phyloP scores from a whole-genome alignment of 2,113 vertebrate species.

The Acrocephalus arundinaceus region DNA sequence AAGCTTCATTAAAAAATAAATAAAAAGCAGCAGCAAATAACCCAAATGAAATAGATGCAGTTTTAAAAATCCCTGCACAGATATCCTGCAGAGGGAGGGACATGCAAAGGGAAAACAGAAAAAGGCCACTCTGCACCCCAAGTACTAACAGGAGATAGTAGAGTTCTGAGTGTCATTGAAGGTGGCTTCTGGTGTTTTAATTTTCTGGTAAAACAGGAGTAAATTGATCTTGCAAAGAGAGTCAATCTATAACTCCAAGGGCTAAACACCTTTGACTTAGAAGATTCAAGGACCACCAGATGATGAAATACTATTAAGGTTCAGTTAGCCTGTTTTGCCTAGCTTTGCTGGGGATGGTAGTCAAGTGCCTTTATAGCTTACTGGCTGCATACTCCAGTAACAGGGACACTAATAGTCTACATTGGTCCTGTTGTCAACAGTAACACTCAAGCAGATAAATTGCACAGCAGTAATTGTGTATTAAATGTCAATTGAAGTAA shows the following conservation, averaged over 20 bases:
- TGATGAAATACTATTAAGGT: neutral
- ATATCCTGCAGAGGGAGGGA: neutral
- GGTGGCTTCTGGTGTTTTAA: neutral
- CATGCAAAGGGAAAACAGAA: neutral
- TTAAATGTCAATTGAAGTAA: conserved; percentile 11
- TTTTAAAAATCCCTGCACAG: neutral
- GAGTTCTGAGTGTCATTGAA: neutral
- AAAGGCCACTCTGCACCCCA: neutral
- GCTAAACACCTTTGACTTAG: neutral
- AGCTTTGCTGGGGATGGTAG: neutral
- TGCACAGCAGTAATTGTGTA: neutral
- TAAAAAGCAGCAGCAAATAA: conserved; percentile 44
- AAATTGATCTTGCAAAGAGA: neutral
- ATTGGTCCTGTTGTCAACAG: neutral
- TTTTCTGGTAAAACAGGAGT: conserved; percentile 23
- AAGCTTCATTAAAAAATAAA: conserved; percentile 57
- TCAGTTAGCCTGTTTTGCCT: neutral
- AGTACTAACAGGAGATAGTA: neutral
- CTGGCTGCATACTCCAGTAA: neutral
- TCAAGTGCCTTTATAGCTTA: neutral
- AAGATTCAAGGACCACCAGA: neutral
- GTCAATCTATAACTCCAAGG: neutral
- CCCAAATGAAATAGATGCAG: neutral
- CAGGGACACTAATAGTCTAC: neutral
- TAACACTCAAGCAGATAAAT: conserved; percentile 18